A percentile compares a stretch with the other conserved stretches of the same genome.
These are phyloP conservation scores for Episyrphus balteatus DNA, from an alignment of 1,140 invertebrate genomes.

Conservation along the genomic window DNA sequence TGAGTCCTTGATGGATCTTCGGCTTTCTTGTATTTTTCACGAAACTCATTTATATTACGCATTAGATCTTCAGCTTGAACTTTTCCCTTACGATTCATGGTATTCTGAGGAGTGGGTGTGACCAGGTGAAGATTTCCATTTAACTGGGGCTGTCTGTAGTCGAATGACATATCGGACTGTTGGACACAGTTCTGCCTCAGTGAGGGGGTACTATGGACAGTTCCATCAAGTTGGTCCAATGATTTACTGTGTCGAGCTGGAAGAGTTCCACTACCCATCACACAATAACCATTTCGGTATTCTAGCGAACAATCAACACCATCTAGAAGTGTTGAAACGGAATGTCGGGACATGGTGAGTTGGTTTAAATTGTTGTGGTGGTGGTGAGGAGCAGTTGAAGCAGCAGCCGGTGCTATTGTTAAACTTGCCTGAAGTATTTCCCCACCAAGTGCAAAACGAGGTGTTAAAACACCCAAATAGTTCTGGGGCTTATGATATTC, in stretches of 20 bases:
- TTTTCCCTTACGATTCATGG: slow-evolving; percentile 3
- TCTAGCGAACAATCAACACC: slow-evolving; percentile 15
- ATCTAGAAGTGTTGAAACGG: slow-evolving; percentile 45
- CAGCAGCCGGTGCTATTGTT: slow-evolving; percentile 31
- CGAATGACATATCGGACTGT: too few species aligned
- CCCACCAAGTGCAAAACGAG: slow-evolving; percentile 29
- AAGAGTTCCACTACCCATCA: slow-evolving; percentile 31
- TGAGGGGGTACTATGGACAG: slow-evolving; percentile 8
- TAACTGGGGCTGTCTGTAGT: too few species aligned
- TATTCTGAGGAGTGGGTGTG: not conserved
- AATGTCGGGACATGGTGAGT: slow-evolving; percentile 43
- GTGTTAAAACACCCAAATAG: slow-evolving; percentile 25
- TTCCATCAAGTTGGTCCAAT: slow-evolving; percentile 54
- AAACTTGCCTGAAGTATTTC: slow-evolving; percentile 37
- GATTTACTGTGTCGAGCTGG: slow-evolving; percentile 69
- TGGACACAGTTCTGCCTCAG: slow-evolving; percentile 2
- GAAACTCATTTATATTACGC: slow-evolving; percentile 47
- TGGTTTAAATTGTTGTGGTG: not conserved
- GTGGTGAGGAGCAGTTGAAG: slow-evolving; percentile 6
- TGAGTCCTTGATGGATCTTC: slow-evolving; percentile 20
- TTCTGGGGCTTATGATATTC: slow-evolving; percentile 18
- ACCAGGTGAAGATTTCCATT: not conserved
- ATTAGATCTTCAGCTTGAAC: slow-evolving; percentile 32
- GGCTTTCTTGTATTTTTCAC: slow-evolving; percentile 47
- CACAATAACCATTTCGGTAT: slow-evolving; percentile 22